Base-by-base conservation (phyloP, 2,797 vertebrate genomes). In the Galagoides demidoff region DNA sequence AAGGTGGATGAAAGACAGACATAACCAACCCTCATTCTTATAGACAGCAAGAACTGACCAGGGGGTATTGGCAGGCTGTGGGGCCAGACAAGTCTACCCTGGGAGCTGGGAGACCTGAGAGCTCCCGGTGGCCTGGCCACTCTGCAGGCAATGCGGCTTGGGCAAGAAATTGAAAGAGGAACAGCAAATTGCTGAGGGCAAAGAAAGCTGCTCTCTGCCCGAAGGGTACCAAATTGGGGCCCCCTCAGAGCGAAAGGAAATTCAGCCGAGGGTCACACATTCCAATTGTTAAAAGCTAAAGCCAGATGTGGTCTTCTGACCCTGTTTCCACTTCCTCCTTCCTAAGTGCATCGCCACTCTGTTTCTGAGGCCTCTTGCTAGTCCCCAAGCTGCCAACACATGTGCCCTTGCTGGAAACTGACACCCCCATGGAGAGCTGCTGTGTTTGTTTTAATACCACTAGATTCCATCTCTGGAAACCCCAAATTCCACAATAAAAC, bases 151-250 rank as follows among this genome's bases (percentile, higher is more conserved):
- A 78, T 82, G 61, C 73, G 85, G 57, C 88, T 86, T 85, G 12
- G 71, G 71, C n/a, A 34, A 70, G 45, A 57, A 87, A 88, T 81
- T 77, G 59, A 97, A 97, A 97, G 90, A 85, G 96, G 96, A 97
- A 97, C 78, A 79, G 27, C 74, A 78, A 90, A 94, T 66, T 97
- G 96, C 96, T 96, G 91, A 97, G 68, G 83, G 74, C 78, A 90
- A 95, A 77, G 81, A 89, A 94, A 55, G 37, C 39, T 45, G 29
- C 92, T 96, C 90, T 89, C 85, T 43, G 79, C 57, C 73, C 59
- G 31, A 68, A 31, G 31, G 25, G 3, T 7, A 49, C 93, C 93
- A 94, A 85, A 96, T 88, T 55, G 95, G 94, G 93, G 82, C 85
- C 85, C 85, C 66, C 31, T 39, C 12, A 0, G 7, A 77, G 73